Evolutionary conservation across 2,797 vertebrate genomes (phyloP).

Genomic region (Scolopax bukidnonensis): DNA sequence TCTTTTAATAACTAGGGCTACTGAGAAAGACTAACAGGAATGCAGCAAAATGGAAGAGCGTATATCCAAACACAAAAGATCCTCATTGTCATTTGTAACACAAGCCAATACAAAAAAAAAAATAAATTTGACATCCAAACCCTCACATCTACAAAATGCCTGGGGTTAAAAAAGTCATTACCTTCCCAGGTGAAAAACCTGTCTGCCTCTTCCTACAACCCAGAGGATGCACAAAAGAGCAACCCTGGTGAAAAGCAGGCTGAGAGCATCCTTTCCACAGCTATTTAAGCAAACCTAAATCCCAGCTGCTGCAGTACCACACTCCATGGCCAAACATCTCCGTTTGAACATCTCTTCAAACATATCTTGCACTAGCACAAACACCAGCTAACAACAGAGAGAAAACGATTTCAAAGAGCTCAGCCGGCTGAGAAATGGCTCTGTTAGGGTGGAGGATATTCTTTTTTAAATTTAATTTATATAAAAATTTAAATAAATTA

Average conservation of each 20-base stretch:
- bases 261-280: not conserved
- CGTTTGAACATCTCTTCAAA: not conserved
- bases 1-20: slow-evolving; percentile 33
- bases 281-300: not conserved
- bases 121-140: not conserved
- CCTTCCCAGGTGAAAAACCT: not conserved
- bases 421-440: not conserved
- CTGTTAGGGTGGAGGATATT: not conserved
- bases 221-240: not conserved
- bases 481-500: too few species aligned
- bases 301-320: not conserved
- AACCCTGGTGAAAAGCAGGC: not conserved
- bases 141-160: not conserved
- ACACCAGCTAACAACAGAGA: not conserved
- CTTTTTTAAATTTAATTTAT: not conserved
- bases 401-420: not conserved
- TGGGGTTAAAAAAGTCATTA: not conserved
- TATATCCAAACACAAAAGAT: not conserved
- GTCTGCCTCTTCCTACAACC: not conserved
- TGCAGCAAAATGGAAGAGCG: not conserved
- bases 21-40: slow-evolving; percentile 9
- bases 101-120: not conserved
- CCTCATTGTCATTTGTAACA: not conserved
- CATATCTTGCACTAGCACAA: not conserved
- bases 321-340: not conserved